A percentile compares a stretch with the other conserved stretches of the same genome.
These are phyloP conservation scores for Papilio gigon DNA, from an alignment of 2,888 invertebrate species.

Conservation along the genomic window DNA sequence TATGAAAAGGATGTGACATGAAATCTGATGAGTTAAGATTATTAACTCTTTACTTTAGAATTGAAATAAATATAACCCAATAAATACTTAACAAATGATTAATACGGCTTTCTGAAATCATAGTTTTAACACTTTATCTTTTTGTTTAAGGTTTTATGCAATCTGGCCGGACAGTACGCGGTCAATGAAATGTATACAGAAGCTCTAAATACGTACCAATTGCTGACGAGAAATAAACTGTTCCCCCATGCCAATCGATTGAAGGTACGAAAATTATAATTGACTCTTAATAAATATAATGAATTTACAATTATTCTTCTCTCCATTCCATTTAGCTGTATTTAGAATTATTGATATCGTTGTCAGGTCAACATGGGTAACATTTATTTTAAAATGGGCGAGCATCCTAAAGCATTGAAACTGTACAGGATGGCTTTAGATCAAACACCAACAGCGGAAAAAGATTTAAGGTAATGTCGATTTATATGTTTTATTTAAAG, in stretches of 20 bases:
- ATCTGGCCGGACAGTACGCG: conserved; percentile 96
- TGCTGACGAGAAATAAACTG: conserved; percentile 96
- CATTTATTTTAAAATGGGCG: conserved; percentile 96
- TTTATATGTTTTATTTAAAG: conserved; percentile 1
- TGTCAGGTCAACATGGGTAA: conserved; percentile 94
- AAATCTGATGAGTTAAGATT: no score
- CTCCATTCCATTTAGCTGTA: background rate
- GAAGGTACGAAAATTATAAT: conserved; percentile 87
- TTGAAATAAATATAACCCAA: no score
- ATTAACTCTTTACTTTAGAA: no score
- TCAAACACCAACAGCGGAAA: conserved; percentile 96
- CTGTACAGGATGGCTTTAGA: conserved; percentile 99
- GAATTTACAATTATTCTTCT: background rate
- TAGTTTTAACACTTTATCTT: no score
- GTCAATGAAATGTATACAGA: conserved; percentile 97
- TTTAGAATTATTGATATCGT: background rate
- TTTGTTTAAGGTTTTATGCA: conserved; percentile 95
- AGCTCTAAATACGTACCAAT: conserved; percentile 96
- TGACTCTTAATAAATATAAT: no score
- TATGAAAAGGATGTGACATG: no score
- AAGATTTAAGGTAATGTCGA: conserved; percentile 91
- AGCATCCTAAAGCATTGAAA: conserved; percentile 97
- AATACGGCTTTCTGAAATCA: no score
- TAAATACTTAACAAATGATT: no score
- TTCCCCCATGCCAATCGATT: conserved; percentile 96